Evolutionary conservation across 2,797 vertebrate species (phyloP).

Genomic region (Sternotherus odoratus): DNA sequence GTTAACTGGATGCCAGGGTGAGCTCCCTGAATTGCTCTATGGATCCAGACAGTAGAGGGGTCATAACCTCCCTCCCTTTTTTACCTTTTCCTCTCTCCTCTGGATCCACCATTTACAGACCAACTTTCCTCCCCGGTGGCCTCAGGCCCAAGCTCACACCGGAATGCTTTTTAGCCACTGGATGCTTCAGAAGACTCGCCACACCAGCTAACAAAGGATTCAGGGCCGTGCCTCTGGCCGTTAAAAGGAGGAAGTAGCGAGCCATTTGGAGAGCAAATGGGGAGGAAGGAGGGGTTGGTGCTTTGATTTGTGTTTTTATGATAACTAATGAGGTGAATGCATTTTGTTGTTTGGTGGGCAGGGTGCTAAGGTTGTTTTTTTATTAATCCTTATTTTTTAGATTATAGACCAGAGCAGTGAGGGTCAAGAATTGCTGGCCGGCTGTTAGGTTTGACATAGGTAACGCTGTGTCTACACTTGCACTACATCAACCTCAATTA

Average conservation of each 20-base stretch:
- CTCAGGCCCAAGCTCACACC: background rate
- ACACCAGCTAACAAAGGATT: background rate
- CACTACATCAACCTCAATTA: background rate
- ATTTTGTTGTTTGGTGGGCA: background rate
- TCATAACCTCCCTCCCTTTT: background rate
- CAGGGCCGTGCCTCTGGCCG: background rate
- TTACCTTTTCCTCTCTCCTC: background rate
- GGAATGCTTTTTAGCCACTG: background rate
- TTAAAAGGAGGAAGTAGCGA: background rate
- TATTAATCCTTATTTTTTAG: background rate
- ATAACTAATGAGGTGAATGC: background rate
- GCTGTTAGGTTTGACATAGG: background rate
- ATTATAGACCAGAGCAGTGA: background rate
- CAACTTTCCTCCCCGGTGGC: background rate
- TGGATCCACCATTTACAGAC: background rate
- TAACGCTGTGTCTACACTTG: background rate
- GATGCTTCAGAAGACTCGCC: background rate
- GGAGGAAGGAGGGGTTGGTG: background rate
- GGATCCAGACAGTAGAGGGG: background rate
- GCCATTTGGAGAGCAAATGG: background rate
- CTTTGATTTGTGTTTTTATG: background rate
- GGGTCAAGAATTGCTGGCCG: background rate
- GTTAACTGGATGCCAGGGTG: background rate
- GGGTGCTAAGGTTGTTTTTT: background rate
- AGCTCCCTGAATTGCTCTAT: background rate